A percentile compares a stretch with the other conserved stretches of the same genome.
These are phyloP conservation scores for Phrynocephalus versicolor DNA, from an alignment of 2,113 vertebrate species.

Conservation along the genomic window DNA sequence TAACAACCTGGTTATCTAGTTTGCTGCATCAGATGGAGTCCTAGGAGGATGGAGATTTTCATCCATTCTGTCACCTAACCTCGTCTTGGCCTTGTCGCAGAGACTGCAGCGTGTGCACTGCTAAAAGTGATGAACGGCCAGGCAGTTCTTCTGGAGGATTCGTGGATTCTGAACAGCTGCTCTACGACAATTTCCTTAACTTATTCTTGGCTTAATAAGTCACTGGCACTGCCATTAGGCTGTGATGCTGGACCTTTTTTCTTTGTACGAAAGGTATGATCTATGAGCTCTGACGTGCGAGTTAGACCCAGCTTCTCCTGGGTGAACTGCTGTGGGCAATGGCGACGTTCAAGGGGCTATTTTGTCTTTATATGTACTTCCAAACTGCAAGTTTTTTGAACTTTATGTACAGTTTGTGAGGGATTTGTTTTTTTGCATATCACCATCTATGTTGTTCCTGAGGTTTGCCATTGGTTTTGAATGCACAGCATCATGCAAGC, in stretches of 20 bases:
- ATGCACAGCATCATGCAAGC: constrained; percentile 80
- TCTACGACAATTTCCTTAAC: constrained; percentile 59
- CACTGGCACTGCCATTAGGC: constrained; percentile 66
- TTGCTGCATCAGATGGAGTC: constrained; percentile 58
- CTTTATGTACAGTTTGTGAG: constrained; percentile 85
- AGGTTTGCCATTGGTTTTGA: constrained; percentile 75
- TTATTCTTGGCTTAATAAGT: constrained; percentile 68
- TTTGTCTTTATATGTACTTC: constrained; percentile 85
- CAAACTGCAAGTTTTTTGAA: constrained; percentile 84
- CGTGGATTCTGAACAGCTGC: constrained; percentile 67
- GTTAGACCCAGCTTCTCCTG: constrained; percentile 51
- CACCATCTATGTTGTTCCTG: constrained; percentile 70
- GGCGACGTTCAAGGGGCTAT: constrained; percentile 71
- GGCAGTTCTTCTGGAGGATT: constrained; percentile 64
- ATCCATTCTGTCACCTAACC: constrained; percentile 58
- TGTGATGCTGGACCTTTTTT: constrained; percentile 57
- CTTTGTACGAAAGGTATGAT: constrained; percentile 37
- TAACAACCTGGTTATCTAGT: constrained; percentile 92
- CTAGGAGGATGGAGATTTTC: constrained; percentile 55
- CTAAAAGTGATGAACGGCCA: constrained; percentile 45
- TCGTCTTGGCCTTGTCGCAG: constrained; percentile 60
- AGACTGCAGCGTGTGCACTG: constrained; percentile 52
- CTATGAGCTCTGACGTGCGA: constrained; percentile 59
- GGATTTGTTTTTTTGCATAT: constrained; percentile 74
- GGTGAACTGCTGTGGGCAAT: constrained; percentile 44